Evolutionary conservation across 2,113 vertebrate genomes (phyloP), one percentile per base, ranked within the genome.

Genomic region (Tor tambroides): DNA sequence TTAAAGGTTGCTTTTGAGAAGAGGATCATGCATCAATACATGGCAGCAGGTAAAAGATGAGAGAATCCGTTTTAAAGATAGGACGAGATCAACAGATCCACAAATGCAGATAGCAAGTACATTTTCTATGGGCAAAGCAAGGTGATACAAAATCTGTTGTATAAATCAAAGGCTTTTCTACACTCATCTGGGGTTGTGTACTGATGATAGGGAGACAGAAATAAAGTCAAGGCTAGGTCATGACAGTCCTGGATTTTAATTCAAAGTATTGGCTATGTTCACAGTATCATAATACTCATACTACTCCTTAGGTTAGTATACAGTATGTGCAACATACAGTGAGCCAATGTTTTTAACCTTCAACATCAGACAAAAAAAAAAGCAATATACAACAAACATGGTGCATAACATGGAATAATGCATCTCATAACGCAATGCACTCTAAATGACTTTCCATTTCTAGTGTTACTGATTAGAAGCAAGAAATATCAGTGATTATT

Each of bases 1-100:
- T 93, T 91, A 92, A 54, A 49, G 80, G 82, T 84, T 87, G 87
- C 88, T 89, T 80, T 85, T n/a, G 3, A 56, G 10, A 86, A 30
- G 23, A 61, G 72, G 86, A 86, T 11, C 23, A 15, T 5, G 26
- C 43, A 8, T 77, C 14, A 6, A 77, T 28, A 77, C 54, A 67
- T 82, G 63, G 23, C 69, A 32, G 23, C 69, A 32, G 78, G 77
- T 72, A 72, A 63, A 63, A 59, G 26, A 41, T 6, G 21, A 87
- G 59, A 54, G 19, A 35, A 54, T 69, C 15, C 2, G 63, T 69
- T 83, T 74, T 69, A 6, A 41, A 51, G 77, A 77, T 71, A 61
- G 63, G 21, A 69, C n/a, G 67, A 77, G 87, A 84, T 72, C 49
- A 76, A 83, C 71, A 86, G 87, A 90, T 85, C 26, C n/a, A 38